Evolutionary conservation across 2,888 invertebrate genomes (phyloP), one percentile per base, ranked within the genome.

Genomic region (Cyaniris semiargus): DNA sequence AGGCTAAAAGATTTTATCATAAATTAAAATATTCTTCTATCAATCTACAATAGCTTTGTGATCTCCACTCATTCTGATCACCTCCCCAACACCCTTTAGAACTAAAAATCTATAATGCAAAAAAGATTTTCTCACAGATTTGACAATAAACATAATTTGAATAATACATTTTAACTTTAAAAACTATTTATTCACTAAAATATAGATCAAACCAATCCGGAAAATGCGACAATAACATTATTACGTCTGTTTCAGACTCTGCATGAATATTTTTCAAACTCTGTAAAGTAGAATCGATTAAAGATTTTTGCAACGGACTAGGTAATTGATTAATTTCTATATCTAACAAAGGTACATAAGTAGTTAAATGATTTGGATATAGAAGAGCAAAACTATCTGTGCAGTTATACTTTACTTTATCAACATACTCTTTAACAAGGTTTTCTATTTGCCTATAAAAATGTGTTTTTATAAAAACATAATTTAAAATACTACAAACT

Each of bases 181-280:
- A 27, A 71, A 31, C 15, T 18, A n/a, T 75, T 34, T 71, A 80
- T 78, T 79, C 7, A 38, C 53, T 31, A 76, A 80, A 80, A 83
- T 89, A 92, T 77, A 89, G 80, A 83, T 89, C 84, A 83, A 92
- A 91, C 93, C 93, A 93, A 31, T 86, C 83, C 44, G 90, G 89
- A 81, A 86, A 93, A 83, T 94, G 93, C n/a, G 90, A 87, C 23
- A 94, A 78, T 44, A 93, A 79, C 86, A 93, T 83, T 38, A 90
- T 85, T 21, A 92, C 83, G 79, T 92, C 88, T 85, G 82, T 85
- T 80, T 88, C 85, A 18, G 84, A 86, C 56, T 84, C 76, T n/a
- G 78, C 72, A 78, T 86, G 83, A 23, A 92, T 72, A 13, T 80
- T 78, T 0, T 83, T 83, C 48, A 94, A 83, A 79, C 87, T 83